A percentile compares a stretch with the other conserved stretches of the same genome.
Conservation (phyloP, 2,113 vertebrate genomes). For the Ictidomys tridecemlineatus region DNA sequence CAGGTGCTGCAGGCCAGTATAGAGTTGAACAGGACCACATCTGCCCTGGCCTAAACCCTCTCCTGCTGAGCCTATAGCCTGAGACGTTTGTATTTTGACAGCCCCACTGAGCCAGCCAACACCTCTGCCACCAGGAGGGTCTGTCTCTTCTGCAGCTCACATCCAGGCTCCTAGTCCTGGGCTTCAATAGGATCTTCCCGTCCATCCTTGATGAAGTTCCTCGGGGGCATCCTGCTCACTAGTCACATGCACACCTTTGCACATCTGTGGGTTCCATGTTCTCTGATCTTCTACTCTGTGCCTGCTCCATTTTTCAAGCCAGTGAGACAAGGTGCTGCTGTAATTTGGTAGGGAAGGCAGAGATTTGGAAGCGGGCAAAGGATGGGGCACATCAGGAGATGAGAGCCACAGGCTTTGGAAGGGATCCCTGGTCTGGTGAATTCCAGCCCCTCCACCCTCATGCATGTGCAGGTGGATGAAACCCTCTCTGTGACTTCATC, state of each 20-base stretch:
- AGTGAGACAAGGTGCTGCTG: background rate
- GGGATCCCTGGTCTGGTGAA: background rate
- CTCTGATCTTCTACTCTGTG: background rate
- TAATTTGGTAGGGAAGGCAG: background rate
- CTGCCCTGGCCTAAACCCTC: background rate
- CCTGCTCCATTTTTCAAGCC: background rate
- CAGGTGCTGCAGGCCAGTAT: background rate
- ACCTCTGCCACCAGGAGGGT: background rate
- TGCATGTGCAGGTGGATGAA: rapidly evolving
- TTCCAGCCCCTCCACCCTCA: background rate
- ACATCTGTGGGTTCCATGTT: background rate
- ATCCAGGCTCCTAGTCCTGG: too few relatives aligned
- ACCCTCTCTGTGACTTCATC: background rate
- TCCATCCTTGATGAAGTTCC: background rate
- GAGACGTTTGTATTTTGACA: background rate
- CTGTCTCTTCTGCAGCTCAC: background rate
- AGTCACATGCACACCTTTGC: background rate
- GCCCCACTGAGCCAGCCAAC: background rate
- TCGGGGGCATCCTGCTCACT: rapidly evolving
- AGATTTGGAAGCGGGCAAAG: background rate
- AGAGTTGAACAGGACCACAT: background rate
- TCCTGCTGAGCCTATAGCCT: background rate
- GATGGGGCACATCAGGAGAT: too few relatives aligned
- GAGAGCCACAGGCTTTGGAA: background rate
- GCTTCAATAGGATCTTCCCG: background rate